Evolutionary conservation across 2,888 invertebrate species (phyloP).

Genomic region (Philonicus albiceps): DNA sequence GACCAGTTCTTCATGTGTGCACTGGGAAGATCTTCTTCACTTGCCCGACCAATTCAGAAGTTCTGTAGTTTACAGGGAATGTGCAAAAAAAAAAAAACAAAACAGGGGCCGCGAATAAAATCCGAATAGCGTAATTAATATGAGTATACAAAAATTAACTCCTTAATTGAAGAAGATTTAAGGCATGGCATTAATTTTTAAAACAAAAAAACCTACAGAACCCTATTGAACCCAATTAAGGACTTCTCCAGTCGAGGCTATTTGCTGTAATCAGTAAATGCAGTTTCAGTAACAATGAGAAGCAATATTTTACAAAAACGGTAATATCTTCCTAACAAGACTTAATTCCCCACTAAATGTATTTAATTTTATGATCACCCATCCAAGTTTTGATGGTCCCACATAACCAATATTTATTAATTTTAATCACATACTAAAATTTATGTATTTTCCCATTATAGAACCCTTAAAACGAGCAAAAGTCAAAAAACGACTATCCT

Average conservation of each 20-base stretch:
- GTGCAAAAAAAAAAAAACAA: background rate
- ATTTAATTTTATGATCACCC: background rate
- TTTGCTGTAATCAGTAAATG: background rate
- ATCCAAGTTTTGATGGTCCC: too few relatives aligned
- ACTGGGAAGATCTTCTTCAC: background rate
- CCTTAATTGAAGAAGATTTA: background rate
- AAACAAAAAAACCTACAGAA: background rate
- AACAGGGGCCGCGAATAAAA: background rate
- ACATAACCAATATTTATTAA: too few relatives aligned
- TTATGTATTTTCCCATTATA: too few relatives aligned
- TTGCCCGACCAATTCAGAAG: background rate
- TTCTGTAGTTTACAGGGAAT: background rate
- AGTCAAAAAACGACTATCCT: background rate
- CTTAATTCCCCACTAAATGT: too few relatives aligned
- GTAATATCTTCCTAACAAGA: background rate
- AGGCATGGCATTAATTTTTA: background rate
- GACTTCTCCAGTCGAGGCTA: background rate
- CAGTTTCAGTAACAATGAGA: background rate
- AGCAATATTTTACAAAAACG: background rate
- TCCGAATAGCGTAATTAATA: background rate
- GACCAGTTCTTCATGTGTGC: conserved; percentile 33
- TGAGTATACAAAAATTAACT: background rate
- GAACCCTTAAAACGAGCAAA: background rate
- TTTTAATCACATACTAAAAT: too few relatives aligned
- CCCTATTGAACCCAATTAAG: background rate